Conservation (phyloP, 30 jellyfish, hydroid and myxozoan species). For the Cassiopea andromeda region DNA sequence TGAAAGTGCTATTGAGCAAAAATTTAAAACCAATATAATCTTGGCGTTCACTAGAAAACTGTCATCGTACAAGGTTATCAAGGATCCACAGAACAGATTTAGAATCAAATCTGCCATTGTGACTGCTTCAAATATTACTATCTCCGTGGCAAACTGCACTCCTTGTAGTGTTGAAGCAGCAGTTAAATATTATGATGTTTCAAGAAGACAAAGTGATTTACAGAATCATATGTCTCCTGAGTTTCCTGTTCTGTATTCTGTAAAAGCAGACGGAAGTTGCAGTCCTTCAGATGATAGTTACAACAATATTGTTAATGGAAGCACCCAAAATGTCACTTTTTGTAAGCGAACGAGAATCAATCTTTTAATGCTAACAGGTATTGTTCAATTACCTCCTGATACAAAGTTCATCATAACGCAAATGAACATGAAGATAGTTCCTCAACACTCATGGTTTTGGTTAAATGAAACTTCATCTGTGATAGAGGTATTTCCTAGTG, state of each 20-base stretch:
- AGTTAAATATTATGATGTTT: neutral
- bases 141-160: conserved; percentile 32
- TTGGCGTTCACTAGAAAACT: conserved; percentile 45
- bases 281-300: neutral
- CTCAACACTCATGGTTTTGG: conserved; percentile 84
- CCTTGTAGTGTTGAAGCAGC: conserved; percentile 11
- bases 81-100: conserved; percentile 39
- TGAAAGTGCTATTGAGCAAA: conserved; percentile 8
- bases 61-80: conserved; percentile 15
- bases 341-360: conserved; percentile 26
- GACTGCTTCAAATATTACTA: neutral
- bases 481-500: conserved; percentile 51
- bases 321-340: conserved; percentile 34
- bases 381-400: conserved; percentile 3
- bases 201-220: conserved; percentile 4
- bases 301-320: conserved; percentile 7
- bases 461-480: conserved; percentile 31
- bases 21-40: conserved; percentile 10
- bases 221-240: conserved; percentile 34
- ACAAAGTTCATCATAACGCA: conserved; percentile 16
- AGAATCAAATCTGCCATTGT: conserved; percentile 1
- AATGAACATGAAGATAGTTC: conserved; percentile 23
- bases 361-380: neutral
- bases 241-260: conserved; percentile 15
- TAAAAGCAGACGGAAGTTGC: conserved; percentile 29